phyloP scores from a whole-genome alignment of 2,797 vertebrate genomes.

The Apodemus agrarius region DNA sequence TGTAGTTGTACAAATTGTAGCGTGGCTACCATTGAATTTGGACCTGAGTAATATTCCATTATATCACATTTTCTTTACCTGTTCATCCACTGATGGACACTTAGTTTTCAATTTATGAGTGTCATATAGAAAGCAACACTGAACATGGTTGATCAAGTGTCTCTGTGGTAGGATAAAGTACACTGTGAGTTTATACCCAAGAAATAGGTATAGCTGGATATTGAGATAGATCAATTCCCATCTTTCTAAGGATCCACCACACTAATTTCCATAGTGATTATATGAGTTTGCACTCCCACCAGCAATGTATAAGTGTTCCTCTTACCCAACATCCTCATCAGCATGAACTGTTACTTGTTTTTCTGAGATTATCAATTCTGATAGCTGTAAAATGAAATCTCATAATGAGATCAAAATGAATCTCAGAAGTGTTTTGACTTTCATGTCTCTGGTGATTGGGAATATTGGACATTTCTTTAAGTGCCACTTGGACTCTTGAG shows the following conservation, averaged over 20 bases:
- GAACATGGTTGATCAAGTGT: too few relatives aligned
- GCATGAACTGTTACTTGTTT: neutral
- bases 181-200: too few relatives aligned
- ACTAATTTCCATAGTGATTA: neutral
- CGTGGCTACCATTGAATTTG: neutral
- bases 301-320: neutral
- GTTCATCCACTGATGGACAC: neutral
- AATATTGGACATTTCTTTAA: neutral
- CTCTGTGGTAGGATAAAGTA: neutral
- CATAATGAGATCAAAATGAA: neutral
- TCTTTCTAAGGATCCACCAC: neutral
- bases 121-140: neutral
- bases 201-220: neutral
- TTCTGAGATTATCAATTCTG: neutral
- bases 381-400: neutral
- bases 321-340: too few relatives aligned
- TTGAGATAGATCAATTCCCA: neutral
- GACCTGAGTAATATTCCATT: neutral
- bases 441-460: too few relatives aligned
- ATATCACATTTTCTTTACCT: neutral
- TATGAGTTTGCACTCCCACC: neutral
- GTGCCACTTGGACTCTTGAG: too few relatives aligned
- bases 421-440: neutral
- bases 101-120: neutral
- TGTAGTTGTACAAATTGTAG: neutral